Evolutionary conservation across 2,113 vertebrate species (phyloP).

Genomic region (Gymnarchus niloticus): DNA sequence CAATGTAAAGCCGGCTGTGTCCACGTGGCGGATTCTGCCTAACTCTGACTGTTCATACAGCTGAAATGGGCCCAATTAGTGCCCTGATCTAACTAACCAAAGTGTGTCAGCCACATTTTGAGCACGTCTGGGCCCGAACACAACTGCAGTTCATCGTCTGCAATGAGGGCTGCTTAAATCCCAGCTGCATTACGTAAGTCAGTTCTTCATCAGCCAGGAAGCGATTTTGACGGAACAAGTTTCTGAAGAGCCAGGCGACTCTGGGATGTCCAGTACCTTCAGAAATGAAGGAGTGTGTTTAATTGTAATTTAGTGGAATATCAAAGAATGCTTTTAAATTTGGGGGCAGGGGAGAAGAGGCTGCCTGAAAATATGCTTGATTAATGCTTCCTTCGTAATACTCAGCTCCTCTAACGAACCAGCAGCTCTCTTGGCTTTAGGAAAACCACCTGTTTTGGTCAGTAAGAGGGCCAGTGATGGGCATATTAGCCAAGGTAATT

Average conservation of each 20-base stretch:
- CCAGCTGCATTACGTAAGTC: conserved; percentile 96
- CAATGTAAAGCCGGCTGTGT: too few relatives aligned
- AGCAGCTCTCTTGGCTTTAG: conserved; percentile 91
- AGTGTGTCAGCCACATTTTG: conserved; percentile 47
- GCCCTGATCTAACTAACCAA: too few relatives aligned
- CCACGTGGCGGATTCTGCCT: too few relatives aligned
- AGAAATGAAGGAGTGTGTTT: conserved; percentile 98
- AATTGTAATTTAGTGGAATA: conserved; percentile 99
- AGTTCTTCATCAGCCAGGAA: conserved; percentile 93
- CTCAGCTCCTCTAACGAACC: conserved; percentile 99
- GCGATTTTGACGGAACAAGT: conserved; percentile 91
- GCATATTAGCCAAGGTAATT: conserved; percentile 99
- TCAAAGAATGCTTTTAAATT: conserved; percentile 97
- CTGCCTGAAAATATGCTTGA: conserved; percentile 99
- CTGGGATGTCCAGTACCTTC: conserved; percentile 90
- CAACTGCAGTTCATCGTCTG: conserved; percentile 31
- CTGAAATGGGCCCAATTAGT: too few relatives aligned
- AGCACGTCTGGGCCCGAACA: too few relatives aligned
- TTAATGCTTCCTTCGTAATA: conserved; percentile 99
- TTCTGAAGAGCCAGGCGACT: conserved; percentile 83
- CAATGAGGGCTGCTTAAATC: conserved; percentile 98
- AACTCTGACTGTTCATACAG: too few relatives aligned
- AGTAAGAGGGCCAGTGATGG: conserved; percentile 99
- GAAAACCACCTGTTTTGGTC: conserved; percentile 99
- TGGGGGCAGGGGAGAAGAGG: conserved; percentile 94